Conservation (phyloP, 2,888 invertebrate species). For the Gymnoscelis rufifasciata region DNA sequence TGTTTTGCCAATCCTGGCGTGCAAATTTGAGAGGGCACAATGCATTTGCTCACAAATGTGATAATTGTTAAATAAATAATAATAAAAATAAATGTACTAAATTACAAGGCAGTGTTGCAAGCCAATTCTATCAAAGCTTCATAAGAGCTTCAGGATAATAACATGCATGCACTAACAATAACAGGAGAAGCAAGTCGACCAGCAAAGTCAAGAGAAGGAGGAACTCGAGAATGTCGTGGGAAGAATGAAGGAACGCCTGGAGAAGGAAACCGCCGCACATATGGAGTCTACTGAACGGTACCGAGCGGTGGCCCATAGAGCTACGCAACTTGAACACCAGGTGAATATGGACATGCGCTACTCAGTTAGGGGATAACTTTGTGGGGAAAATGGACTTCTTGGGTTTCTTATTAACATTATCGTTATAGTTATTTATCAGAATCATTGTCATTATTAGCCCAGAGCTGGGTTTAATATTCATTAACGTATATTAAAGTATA, state of each 20-base stretch:
- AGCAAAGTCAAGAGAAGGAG: conserved; percentile 93
- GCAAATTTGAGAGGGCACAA: too few relatives aligned
- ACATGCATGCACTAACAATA: conserved; percentile 46
- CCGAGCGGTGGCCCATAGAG: conserved; percentile 73
- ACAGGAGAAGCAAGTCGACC: conserved; percentile 93
- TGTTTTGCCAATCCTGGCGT: too few relatives aligned
- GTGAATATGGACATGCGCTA: conserved; percentile 23
- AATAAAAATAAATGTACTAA: too few relatives aligned
- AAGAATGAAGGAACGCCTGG: conserved; percentile 90
- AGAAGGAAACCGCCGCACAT: conserved; percentile 92
- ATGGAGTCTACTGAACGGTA: conserved; percentile 90
- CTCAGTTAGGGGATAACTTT: background rate
- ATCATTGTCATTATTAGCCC: too few relatives aligned
- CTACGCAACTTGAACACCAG: conserved; percentile 82
- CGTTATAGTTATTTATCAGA: too few relatives aligned
- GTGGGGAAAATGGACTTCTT: conserved; percentile 1
- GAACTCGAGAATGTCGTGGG: conserved; percentile 90
- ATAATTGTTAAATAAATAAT: too few relatives aligned
- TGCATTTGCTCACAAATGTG: too few relatives aligned
- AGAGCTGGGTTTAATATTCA: too few relatives aligned
- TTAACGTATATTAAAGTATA: too few relatives aligned
- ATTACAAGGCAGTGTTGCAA: conserved; percentile 6
- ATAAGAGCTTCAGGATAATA: conserved; percentile 24
- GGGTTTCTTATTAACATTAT: too few relatives aligned
- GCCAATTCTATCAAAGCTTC: conserved; percentile 13